A percentile compares a stretch with the other conserved stretches of the same genome.
Evolutionary conservation across 2,797 vertebrate species (phyloP).

Genomic region (Meriones psammophilus): DNA sequence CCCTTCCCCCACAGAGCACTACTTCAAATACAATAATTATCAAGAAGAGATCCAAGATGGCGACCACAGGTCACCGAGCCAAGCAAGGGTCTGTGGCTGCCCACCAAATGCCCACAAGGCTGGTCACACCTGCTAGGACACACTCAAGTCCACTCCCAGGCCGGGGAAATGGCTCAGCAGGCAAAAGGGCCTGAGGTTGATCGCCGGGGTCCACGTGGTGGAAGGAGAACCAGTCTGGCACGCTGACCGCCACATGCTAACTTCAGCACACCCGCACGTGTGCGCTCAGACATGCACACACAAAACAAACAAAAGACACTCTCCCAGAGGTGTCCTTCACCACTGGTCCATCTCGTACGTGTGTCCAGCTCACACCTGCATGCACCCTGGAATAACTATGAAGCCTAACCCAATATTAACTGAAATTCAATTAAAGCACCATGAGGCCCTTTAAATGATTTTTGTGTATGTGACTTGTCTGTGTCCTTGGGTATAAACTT

Average conservation of each 20-base stretch:
- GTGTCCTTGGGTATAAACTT: not conserved
- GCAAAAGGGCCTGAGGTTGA: not conserved
- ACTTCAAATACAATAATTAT: not conserved
- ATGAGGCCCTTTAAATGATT: not conserved
- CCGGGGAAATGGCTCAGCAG: not conserved
- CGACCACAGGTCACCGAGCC: not conserved
- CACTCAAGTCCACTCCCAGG: not conserved
- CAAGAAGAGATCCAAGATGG: not conserved
- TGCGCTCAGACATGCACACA: too few relatives aligned
- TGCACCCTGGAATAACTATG: not conserved
- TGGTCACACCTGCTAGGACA: not conserved
- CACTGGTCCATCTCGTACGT: not conserved
- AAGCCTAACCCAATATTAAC: not conserved
- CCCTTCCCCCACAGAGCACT: not conserved
- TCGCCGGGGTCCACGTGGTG: too few relatives aligned
- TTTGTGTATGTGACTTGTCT: not conserved
- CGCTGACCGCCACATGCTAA: not conserved
- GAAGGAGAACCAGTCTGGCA: not conserved
- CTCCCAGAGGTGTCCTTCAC: not conserved
- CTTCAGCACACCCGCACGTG: not conserved
- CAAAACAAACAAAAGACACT: not conserved
- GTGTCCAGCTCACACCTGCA: not conserved
- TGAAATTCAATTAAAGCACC: not conserved
- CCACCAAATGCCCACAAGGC: rapidly evolving
- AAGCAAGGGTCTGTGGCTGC: not conserved